Evolutionary conservation across 2,888 invertebrate species (phyloP), one percentile per base, ranked within the genome.

Genomic region (Cacoxenus indagator): DNA sequence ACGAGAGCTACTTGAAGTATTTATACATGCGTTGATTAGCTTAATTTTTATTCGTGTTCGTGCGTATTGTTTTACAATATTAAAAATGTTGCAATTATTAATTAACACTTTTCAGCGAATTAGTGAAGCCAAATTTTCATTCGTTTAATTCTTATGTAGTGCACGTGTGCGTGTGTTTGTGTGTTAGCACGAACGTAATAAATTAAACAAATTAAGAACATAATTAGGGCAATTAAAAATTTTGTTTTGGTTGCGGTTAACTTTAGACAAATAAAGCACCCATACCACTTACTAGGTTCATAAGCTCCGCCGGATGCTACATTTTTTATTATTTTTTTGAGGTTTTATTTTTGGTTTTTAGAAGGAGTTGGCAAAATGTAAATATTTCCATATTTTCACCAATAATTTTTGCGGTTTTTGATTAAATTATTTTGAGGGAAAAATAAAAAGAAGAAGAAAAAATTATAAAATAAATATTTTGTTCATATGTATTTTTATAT

Each of bases 271-370:
- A 84, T 84, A 84, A 88, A 88, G 86, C 87, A 85, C 87, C 87
- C 87, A 88, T 87, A 88, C 87, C 87, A 88, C 88, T 88, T 88
- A 88, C 88, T 82, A 86, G 78, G 75, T 84, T 87, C 87, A 87
- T 88, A 88, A 82, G 82, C 78, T 88, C 88, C 88, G 81, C 84
- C 87, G 82, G 84, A 76, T 85, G 86, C 88, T 87, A 87, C 78
- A 77, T 76, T 76, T 78, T 73, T 76, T 57, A 78, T 71, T 73
- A 70, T 78, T 75, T 74, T 57, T 64, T 43, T 67, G 61, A 72
- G 70, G 61, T 70, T 46, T 75, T 76, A 69, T 71, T 55, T 64
- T 61, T 45, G 71, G 71, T 68, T 68, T 68, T 65, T 67, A 45
- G 37, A 37, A 69, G 67, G 26, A 29, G 67, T 27, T 67, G 54